Conservation (phyloP, 2,797 vertebrate genomes). For the Xenentodon cancila region DNA sequence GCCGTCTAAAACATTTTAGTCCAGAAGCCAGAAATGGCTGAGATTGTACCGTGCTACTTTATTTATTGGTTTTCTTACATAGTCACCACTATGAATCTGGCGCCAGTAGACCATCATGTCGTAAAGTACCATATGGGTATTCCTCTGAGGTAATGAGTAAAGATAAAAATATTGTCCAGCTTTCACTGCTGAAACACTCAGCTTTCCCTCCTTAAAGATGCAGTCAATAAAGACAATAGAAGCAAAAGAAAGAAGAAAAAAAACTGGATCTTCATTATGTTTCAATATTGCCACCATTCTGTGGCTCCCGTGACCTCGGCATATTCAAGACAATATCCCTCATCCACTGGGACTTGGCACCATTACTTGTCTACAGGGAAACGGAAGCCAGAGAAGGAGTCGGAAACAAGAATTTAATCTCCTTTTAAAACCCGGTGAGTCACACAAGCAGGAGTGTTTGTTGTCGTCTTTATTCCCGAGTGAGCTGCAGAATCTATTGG, state of each 20-base stretch:
- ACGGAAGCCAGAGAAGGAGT: background rate
- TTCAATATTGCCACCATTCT: slow-evolving; percentile 18
- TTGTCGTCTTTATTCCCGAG: slow-evolving; percentile 55
- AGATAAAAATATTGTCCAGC: background rate
- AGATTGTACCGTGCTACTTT: slow-evolving; percentile 19
- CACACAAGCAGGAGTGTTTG: slow-evolving; percentile 49
- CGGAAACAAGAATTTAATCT: slow-evolving; percentile 58
- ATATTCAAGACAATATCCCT: slow-evolving; percentile 30
- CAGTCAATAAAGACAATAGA: background rate
- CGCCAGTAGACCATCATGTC: no score
- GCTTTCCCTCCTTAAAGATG: no score
- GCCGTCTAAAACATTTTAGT: slow-evolving; percentile 34
- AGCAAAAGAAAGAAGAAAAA: background rate
- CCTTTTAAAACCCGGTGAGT: slow-evolving; percentile 64
- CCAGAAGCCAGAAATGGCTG: background rate
- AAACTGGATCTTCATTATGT: background rate
- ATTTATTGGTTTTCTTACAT: background rate
- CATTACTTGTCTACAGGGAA: slow-evolving; percentile 33
- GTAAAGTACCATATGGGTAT: no score
- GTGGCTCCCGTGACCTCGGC: slow-evolving; percentile 15
- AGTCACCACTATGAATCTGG: no score
- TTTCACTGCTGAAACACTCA: background rate
- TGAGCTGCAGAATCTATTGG: slow-evolving; percentile 47
- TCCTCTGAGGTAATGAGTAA: no score
- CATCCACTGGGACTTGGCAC: slow-evolving; percentile 38